Evolutionary conservation across 2,888 invertebrate species (phyloP), one percentile per base, ranked within the genome.

Genomic region (Platycheirus albimanus): DNA sequence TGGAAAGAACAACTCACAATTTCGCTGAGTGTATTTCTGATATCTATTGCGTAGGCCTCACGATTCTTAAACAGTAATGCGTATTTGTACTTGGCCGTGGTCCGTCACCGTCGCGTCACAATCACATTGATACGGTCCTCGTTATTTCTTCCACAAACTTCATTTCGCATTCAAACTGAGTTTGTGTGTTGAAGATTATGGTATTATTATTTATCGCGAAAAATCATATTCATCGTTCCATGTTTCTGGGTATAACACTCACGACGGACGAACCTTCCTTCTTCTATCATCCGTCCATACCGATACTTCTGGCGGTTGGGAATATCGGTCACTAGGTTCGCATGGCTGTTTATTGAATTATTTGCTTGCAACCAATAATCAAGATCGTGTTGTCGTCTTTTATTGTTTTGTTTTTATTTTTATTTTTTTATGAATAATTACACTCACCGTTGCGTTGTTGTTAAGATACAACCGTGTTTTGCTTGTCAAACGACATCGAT

Each of bases 311-410:
- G 58, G 70, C 80, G 70, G 38, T 61, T 70, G 71, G 71, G 81
- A 81, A 83, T 83, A 77, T 83, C 83, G 83, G 83, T 83, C 83
- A 83, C 83, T 83, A 83, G 83, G 83, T 83, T 83, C 77, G 66
- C 81, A 71, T 67, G 61, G 7, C 36, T 38, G 43, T 54, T 64
- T 58, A 66, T 56, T 47, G 47, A 58, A 36, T 24, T 72, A 61
- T 77, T 72, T 74, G 79, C 58, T 72, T 67, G 77, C 72, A 77
- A 72, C 67, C n/a, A 66, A 76, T 71, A 76, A 81, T 81, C 76
- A 66, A 75, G 66, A 80, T 80, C 64, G 80, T 70, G 75, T 49
- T 38, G 38, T 36, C 3, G 38, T 38, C 38, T 33, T 33, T 8
- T 33, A n/a, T 11, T 19, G 19, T 19, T 47, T 45, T 45, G 45